Percentiles rank a stretch among this genome's conserved stretches.
Evolutionary conservation across 2,888 invertebrate species (phyloP).

Genomic region (Acanthosoma haemorrhoidale): DNA sequence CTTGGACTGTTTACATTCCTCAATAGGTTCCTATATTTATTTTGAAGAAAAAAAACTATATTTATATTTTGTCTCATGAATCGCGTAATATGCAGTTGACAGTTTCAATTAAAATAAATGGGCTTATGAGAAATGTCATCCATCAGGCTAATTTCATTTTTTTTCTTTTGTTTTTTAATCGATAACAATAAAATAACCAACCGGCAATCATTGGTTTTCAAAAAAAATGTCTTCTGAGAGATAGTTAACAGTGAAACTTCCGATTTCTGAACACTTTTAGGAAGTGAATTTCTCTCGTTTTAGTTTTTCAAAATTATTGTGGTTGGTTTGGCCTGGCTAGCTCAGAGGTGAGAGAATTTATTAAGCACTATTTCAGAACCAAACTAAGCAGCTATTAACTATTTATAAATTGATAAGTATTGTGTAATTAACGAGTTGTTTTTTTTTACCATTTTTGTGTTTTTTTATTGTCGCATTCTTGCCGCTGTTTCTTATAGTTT

Average conservation of each 20-base stretch:
- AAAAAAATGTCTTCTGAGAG: no score
- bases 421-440: no score
- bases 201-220: no score
- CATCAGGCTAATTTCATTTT: no score
- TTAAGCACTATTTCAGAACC: neutral
- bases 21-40: conserved; percentile 25
- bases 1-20: conserved; percentile 25
- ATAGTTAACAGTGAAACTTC: conserved; percentile 2
- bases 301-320: neutral
- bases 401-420: no score
- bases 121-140: no score
- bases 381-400: neutral
- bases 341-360: neutral
- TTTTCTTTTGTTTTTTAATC: no score
- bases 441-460: neutral
- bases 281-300: neutral
- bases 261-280: neutral
- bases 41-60: neutral
- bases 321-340: neutral
- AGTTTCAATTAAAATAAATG: no score
- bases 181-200: no score
- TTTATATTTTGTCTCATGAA: no score
- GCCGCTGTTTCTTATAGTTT: neutral
- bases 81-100: no score
- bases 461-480: neutral